phyloP scores from a whole-genome alignment of 2,888 invertebrate species.

The Drosophila niveifrons region DNA sequence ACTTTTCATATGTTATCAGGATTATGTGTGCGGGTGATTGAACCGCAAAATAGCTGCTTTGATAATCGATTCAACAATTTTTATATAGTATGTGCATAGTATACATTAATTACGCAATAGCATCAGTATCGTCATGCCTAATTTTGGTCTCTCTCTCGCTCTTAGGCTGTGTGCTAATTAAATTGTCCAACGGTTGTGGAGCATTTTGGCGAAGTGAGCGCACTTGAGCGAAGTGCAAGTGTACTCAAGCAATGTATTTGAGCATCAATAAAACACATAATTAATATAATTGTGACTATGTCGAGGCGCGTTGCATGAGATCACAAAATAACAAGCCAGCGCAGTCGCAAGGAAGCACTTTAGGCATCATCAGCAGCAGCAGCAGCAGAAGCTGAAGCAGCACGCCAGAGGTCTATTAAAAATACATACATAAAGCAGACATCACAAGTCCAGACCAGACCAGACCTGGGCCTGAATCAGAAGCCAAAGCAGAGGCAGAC shows the following conservation, averaged over 20 bases:
- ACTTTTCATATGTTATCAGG: constrained; percentile 38
- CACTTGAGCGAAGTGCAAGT: background rate
- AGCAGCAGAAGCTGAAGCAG: constrained; percentile 18
- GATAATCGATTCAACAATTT: constrained; percentile 21
- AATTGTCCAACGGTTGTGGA: constrained; percentile 1
- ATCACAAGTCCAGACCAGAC: constrained; percentile 57
- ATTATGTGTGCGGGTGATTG: constrained; percentile 35
- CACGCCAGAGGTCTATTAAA: constrained; percentile 70
- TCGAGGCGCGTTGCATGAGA: constrained; percentile 51
- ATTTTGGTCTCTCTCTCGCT: background rate
- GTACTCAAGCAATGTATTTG: constrained; percentile 52
- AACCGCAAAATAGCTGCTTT: constrained; percentile 14
- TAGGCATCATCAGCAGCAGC: constrained; percentile 18
- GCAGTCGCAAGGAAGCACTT: constrained; percentile 18
- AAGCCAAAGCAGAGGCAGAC: constrained; percentile 30
- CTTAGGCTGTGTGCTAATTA: constrained; percentile 2
- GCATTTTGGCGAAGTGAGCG: constrained; percentile 13
- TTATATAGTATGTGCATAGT: background rate
- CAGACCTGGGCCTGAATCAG: constrained; percentile 42
- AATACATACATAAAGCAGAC: constrained; percentile 72
- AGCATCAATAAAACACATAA: constrained; percentile 75
- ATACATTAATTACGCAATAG: background rate
- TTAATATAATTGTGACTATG: constrained; percentile 74
- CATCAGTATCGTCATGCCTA: constrained; percentile 8
- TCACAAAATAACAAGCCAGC: constrained; percentile 49